Evolutionary conservation across 2,888 invertebrate genomes (phyloP).

Genomic region (Drosophila koepferae): DNA sequence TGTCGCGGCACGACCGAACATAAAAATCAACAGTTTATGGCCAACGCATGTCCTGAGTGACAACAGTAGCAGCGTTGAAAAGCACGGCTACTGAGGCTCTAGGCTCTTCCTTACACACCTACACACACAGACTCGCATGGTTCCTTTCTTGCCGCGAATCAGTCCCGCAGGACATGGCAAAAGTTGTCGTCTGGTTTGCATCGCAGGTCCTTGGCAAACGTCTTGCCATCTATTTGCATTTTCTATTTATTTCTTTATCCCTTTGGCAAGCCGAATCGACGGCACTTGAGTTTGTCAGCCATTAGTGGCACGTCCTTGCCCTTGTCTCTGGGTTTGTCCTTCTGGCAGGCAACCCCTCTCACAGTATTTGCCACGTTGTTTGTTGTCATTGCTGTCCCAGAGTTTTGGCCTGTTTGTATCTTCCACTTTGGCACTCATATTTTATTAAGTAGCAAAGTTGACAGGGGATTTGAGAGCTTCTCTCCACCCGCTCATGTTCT

Average conservation of each 20-base stretch:
- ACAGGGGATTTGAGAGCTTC: slow-evolving; percentile 74
- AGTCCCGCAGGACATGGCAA: slow-evolving; percentile 47
- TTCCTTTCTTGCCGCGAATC: not conserved
- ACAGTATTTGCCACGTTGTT: slow-evolving; percentile 9
- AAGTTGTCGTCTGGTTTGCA: slow-evolving; percentile 50
- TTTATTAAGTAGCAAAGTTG: slow-evolving; percentile 80
- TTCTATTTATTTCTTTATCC: slow-evolving; percentile 80
- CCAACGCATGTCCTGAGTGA: slow-evolving; percentile 71
- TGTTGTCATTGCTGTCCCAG: slow-evolving; percentile 19
- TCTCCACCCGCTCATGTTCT: not conserved
- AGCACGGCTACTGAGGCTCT: not conserved
- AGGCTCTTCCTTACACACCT: not conserved
- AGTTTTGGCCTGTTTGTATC: slow-evolving; percentile 50
- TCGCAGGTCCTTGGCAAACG: slow-evolving; percentile 59
- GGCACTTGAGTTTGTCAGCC: slow-evolving; percentile 72
- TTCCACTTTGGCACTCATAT: slow-evolving; percentile 77
- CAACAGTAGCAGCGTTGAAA: slow-evolving; percentile 21
- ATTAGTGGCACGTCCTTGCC: slow-evolving; percentile 73
- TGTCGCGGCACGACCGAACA: slow-evolving; percentile 63
- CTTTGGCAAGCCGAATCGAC: slow-evolving; percentile 53
- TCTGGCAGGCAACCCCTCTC: not conserved
- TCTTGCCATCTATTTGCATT: slow-evolving; percentile 80
- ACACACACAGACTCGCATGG: not conserved
- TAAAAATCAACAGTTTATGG: slow-evolving; percentile 82
- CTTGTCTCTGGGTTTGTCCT: slow-evolving; percentile 10